Evolutionary conservation across 2,888 invertebrate species (phyloP).

Genomic region (Polietes domitor): DNA sequence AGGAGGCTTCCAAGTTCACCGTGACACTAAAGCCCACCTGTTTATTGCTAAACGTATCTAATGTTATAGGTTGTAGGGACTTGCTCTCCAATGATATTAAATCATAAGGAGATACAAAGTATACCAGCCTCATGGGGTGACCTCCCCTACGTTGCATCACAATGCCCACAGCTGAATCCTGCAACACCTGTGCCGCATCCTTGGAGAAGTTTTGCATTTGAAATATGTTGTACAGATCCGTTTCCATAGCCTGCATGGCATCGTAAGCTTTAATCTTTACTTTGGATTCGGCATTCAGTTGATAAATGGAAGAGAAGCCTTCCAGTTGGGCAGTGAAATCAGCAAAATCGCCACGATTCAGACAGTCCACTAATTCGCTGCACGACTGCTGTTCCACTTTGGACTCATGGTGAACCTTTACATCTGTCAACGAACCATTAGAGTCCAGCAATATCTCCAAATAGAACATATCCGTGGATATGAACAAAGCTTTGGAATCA

Average conservation of each 20-base stretch:
- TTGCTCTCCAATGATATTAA: slow-evolving; percentile 89
- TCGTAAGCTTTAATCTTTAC: slow-evolving; percentile 96
- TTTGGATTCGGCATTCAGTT: slow-evolving; percentile 96
- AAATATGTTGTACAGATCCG: slow-evolving; percentile 91
- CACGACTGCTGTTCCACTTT: slow-evolving; percentile 92
- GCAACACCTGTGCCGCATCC: slow-evolving; percentile 86
- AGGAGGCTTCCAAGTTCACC: slow-evolving; percentile 93
- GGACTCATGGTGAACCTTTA: slow-evolving; percentile 94
- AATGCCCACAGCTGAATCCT: slow-evolving; percentile 94
- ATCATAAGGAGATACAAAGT: slow-evolving; percentile 96
- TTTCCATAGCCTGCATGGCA: slow-evolving; percentile 94
- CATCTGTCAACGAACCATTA: slow-evolving; percentile 92
- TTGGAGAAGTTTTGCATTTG: slow-evolving; percentile 89
- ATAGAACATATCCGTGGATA: slow-evolving; percentile 98
- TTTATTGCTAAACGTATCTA: slow-evolving; percentile 86
- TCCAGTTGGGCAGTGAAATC: slow-evolving; percentile 97
- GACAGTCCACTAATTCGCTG: slow-evolving; percentile 92
- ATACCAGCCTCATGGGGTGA: slow-evolving; percentile 96
- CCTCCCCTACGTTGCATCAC: slow-evolving; percentile 91
- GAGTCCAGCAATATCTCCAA: slow-evolving; percentile 94
- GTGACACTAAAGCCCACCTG: slow-evolving; percentile 93
- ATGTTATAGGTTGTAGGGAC: slow-evolving; percentile 87
- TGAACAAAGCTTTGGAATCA: slow-evolving; percentile 91
- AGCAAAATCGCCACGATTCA: slow-evolving; percentile 92
- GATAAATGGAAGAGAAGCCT: slow-evolving; percentile 94